Conservation (phyloP, 2,888 invertebrate genomes). For the Sarcophaga subvicina region DNA sequence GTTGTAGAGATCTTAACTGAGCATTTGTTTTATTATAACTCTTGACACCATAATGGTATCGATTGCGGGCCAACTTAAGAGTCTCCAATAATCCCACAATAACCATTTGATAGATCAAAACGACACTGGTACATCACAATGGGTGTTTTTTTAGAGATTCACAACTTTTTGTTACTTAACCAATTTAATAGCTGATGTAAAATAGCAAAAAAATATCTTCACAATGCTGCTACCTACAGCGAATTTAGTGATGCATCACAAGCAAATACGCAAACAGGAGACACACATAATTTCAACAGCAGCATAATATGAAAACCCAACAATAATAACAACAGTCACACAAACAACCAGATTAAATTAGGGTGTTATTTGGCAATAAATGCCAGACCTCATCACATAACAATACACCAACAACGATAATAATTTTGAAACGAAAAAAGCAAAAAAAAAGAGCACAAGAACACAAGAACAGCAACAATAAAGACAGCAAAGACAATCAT, state of each 20-base stretch:
- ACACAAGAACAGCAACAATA: conserved; percentile 27
- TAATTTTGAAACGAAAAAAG: neutral
- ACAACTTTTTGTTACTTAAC: too few relatives aligned
- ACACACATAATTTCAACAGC: conserved; percentile 33
- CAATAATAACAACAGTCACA: conserved; percentile 23
- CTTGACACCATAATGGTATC: too few relatives aligned
- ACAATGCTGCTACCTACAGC: neutral
- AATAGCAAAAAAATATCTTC: too few relatives aligned
- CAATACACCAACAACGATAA: conserved; percentile 35
- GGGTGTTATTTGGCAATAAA: conserved; percentile 65
- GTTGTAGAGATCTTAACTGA: too few relatives aligned
- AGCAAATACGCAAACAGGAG: conserved; percentile 8
- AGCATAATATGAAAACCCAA: neutral
- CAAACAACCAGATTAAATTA: conserved; percentile 51
- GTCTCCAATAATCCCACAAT: too few relatives aligned
- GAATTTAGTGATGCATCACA: conserved; percentile 8
- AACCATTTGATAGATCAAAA: too few relatives aligned
- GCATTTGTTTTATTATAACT: too few relatives aligned
- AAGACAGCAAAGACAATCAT: conserved; percentile 23
- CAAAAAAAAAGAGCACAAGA: neutral
- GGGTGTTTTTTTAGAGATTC: too few relatives aligned
- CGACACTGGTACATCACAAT: too few relatives aligned
- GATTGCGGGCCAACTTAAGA: too few relatives aligned
- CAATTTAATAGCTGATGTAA: too few relatives aligned
- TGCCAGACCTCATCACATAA: conserved; percentile 57